These are phyloP conservation scores for Meganola albula DNA, from an alignment of 2,888 invertebrate species.

Conservation along the genomic window DNA sequence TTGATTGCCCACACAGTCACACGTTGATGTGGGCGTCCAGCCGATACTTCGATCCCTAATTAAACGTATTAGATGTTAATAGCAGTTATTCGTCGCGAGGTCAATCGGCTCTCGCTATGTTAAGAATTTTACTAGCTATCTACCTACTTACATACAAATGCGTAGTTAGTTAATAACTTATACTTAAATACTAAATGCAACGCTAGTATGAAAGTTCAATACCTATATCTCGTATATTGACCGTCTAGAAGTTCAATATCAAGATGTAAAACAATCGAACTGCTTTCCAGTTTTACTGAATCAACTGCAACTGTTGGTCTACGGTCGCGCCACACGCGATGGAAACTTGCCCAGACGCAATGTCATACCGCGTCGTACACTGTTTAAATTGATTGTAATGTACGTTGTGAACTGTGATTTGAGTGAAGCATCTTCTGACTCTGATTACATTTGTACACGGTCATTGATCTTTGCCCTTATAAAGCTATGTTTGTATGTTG, in stretches of 20 bases:
- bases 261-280: slow-evolving; percentile 41
- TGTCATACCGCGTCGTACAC: slow-evolving; percentile 52
- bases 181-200: too few species aligned
- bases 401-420: slow-evolving; percentile 65
- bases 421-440: slow-evolving; percentile 59
- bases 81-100: slow-evolving; percentile 56
- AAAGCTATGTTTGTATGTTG: slow-evolving; percentile 40
- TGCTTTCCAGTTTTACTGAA: slow-evolving; percentile 55
- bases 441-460: slow-evolving; percentile 65
- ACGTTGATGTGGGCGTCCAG: slow-evolving; percentile 55
- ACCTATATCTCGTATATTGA: too few species aligned
- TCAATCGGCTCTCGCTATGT: slow-evolving; percentile 45
- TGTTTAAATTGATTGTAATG: slow-evolving; percentile 74
- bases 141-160: too few species aligned
- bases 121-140: slow-evolving; percentile 39
- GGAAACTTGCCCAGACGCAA: slow-evolving; percentile 52
- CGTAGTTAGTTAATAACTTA: too few species aligned
- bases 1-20: slow-evolving; percentile 65
- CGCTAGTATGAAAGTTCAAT: too few species aligned
- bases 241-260: slow-evolving; percentile 51
- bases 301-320: slow-evolving; percentile 46
- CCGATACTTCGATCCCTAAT: slow-evolving; percentile 60
- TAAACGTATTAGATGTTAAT: slow-evolving; percentile 68
- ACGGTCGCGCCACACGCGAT: slow-evolving; percentile 57
- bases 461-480: slow-evolving; percentile 73